Evolutionary conservation across 2,797 vertebrate species (phyloP).

Genomic region (Jordanella pulchra): DNA sequence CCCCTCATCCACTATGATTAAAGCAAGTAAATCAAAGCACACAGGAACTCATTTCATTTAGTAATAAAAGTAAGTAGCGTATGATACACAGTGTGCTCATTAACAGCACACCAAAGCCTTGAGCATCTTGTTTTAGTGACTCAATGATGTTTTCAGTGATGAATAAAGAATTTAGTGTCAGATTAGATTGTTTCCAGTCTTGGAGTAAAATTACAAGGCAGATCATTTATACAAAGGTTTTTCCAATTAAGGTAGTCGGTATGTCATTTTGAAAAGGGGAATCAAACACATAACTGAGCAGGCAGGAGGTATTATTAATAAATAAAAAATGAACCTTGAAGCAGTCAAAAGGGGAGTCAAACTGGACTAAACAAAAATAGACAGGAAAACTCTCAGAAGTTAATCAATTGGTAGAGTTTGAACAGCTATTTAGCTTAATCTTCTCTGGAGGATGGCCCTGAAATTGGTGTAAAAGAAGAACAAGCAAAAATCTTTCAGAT

Average conservation of each 20-base stretch:
- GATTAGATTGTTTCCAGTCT: neutral
- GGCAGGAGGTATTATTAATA: neutral
- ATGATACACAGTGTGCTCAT: neutral
- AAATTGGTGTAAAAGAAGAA: neutral
- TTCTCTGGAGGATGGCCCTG: neutral
- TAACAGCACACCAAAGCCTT: neutral
- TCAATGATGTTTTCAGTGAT: neutral
- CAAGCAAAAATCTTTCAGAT: neutral
- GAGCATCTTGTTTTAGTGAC: neutral
- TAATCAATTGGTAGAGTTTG: neutral
- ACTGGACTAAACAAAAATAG: neutral
- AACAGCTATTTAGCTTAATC: neutral
- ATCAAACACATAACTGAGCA: neutral
- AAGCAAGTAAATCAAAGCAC: neutral
- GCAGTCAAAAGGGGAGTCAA: neutral
- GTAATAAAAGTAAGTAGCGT: neutral
- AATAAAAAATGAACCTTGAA: neutral
- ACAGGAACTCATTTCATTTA: neutral
- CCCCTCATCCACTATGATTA: too few relatives aligned
- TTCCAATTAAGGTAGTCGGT: neutral
- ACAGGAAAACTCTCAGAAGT: neutral
- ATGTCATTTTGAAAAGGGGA: neutral
- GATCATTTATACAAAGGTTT: neutral
- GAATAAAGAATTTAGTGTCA: neutral
- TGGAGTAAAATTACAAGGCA: neutral